Conservation (phyloP, 2,113 vertebrate species). For the Engystomops pustulosus region DNA sequence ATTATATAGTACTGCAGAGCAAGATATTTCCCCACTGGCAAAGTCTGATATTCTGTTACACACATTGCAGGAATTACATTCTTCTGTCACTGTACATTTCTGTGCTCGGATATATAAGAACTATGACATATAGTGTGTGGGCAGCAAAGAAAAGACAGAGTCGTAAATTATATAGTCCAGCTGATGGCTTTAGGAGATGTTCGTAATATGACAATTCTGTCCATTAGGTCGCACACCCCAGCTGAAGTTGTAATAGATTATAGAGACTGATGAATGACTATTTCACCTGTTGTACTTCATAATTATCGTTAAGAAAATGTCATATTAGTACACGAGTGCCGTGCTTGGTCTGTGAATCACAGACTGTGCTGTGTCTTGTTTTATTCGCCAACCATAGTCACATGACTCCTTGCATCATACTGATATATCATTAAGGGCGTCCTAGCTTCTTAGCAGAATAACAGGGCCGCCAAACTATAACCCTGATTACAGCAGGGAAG, state of each 20-base stretch:
- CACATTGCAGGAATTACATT: slow-evolving; percentile 7
- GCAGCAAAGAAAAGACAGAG: not conserved
- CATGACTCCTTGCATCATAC: no score
- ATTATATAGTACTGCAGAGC: not conserved
- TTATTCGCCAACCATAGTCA: no score
- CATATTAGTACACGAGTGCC: no score
- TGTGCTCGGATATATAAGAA: not conserved
- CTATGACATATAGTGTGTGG: not conserved
- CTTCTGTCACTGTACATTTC: not conserved
- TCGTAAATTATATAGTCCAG: not conserved
- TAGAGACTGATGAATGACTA: no score
- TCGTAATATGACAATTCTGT: not conserved
- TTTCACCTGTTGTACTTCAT: not conserved
- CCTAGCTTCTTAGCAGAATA: no score
- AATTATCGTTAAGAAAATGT: not conserved
- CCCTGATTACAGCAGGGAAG: no score
- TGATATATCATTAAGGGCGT: no score
- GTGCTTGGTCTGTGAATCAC: no score
- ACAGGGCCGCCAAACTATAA: no score
- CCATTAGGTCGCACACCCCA: not conserved
- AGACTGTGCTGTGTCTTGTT: no score
- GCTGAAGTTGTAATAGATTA: not conserved
- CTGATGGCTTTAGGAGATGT: not conserved
- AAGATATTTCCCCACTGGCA: not conserved
- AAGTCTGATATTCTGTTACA: slow-evolving; percentile 23